phyloP scores from a whole-genome alignment of 2,113 vertebrate species.

The Fregata magnificens region DNA sequence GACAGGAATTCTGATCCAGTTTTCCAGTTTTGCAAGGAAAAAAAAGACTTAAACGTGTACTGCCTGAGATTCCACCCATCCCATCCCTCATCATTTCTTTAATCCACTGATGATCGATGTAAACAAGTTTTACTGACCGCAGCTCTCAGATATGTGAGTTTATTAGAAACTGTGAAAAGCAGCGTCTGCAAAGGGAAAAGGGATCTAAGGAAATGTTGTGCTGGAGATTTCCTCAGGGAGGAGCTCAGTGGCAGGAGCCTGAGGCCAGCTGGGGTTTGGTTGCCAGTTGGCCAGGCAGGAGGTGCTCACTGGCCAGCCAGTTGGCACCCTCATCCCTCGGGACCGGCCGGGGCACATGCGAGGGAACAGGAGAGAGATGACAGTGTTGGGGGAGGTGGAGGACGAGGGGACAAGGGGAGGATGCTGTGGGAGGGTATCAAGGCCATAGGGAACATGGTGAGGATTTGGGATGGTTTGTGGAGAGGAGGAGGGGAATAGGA shows the following conservation, averaged over 20 bases:
- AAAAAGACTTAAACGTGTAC: neutral
- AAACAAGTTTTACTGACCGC: neutral
- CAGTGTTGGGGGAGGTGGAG: neutral
- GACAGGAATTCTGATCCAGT: neutral
- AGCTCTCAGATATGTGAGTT: neutral
- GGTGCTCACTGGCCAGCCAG: neutral
- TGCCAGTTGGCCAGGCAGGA: neutral
- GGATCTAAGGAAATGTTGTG: neutral
- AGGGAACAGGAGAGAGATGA: too few species aligned
- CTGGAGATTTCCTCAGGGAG: neutral
- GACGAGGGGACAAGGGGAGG: neutral
- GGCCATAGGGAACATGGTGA: neutral
- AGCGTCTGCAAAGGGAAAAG: conserved; percentile 6
- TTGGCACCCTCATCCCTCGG: neutral
- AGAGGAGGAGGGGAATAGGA: neutral
- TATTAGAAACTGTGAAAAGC: neutral
- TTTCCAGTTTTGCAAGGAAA: neutral
- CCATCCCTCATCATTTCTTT: neutral
- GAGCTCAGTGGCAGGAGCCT: neutral
- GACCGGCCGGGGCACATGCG: too few species aligned
- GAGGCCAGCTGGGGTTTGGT: neutral
- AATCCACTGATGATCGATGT: neutral
- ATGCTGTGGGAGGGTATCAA: neutral
- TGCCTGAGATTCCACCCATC: neutral
- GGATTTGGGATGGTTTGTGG: neutral